Evolutionary conservation across 2,888 invertebrate species (phyloP), one percentile per base, ranked within the genome.

Genomic region (Macropis europaea): DNA sequence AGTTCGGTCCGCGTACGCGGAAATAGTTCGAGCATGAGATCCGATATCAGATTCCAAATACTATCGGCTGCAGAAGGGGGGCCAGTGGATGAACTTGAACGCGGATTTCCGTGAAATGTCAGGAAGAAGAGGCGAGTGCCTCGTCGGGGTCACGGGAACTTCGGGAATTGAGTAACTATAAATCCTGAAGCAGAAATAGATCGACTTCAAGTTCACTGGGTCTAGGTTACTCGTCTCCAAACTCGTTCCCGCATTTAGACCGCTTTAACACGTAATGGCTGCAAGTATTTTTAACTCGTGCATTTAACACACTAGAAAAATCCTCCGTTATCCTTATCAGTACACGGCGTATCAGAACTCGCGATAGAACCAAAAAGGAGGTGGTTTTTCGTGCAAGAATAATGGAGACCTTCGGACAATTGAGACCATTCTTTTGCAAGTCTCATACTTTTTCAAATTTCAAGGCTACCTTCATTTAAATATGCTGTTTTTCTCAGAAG

Each of bases 121-220:
- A 63, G 57, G 40, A 62, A 63, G 54, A 54, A 28, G 32, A 24
- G n/a, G 17, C 7, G 19, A 13, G 7, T 15, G 34, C 52, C 28
- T 13, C 48, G 24, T 3, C 47, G 30, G 43, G 57, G 57, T 30
- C 67, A 36, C 4, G 38, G 48, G 45, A 73, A 77, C 61, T 60
- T 52, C 34, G 32, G 17, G 40, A 60, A 76, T 73, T 47, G 57
- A 47, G 53, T 52, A 70, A 66, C 66, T 59, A 66, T 75, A 67
- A 67, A 63, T 73, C 40, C n/a, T 22, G 45, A 28, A 28, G 42
- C 67, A 64, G 60, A 63, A 72, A 79, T 79, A 64, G 72, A 72
- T 72, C 40, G 43, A 15, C 11, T n/a, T n/a, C 50, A 60, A 73
- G 77, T 77, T 77, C 66, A 77, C 26, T 38, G 28, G 68, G 61